phyloP scores from a whole-genome alignment of 2,888 invertebrate genomes.

The Morpho deidamia region DNA sequence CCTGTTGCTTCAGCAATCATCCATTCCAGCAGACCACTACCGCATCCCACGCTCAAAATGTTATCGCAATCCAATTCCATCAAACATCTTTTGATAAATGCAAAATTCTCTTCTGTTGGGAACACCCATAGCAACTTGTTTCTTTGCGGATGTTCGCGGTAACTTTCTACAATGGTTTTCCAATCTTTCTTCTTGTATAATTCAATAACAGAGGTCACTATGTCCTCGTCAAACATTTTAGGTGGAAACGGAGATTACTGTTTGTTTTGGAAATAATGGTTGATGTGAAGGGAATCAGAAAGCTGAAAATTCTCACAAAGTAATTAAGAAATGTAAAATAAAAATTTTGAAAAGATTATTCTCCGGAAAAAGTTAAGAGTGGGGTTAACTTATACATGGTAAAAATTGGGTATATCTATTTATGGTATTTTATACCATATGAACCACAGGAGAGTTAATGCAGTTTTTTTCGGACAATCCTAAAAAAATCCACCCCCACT shows the following conservation, averaged over 20 bases:
- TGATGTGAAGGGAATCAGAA: too few relatives aligned
- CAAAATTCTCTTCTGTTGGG: constrained; percentile 82
- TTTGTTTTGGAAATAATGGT: too few relatives aligned
- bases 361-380: too few relatives aligned
- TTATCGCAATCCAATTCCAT: constrained; percentile 56
- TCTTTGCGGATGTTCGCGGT: constrained; percentile 69
- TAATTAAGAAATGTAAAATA: too few relatives aligned
- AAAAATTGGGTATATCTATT: too few relatives aligned
- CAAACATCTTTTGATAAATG: constrained; percentile 73
- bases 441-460: too few relatives aligned
- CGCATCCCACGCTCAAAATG: constrained; percentile 87
- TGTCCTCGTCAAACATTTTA: constrained; percentile 40
- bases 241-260: neutral
- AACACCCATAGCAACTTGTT: constrained; percentile 85
- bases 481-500: too few relatives aligned
- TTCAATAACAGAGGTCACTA: constrained; percentile 51
- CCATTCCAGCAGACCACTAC: constrained; percentile 91
- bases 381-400: too few relatives aligned
- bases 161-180: constrained; percentile 59
- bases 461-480: too few relatives aligned
- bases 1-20: constrained; percentile 82
- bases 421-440: too few relatives aligned
- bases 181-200: constrained; percentile 65
- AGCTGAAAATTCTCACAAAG: too few relatives aligned
- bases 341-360: too few relatives aligned